Conservation (phyloP, 2,797 vertebrate species). For the Hemibagrus guttatus region DNA sequence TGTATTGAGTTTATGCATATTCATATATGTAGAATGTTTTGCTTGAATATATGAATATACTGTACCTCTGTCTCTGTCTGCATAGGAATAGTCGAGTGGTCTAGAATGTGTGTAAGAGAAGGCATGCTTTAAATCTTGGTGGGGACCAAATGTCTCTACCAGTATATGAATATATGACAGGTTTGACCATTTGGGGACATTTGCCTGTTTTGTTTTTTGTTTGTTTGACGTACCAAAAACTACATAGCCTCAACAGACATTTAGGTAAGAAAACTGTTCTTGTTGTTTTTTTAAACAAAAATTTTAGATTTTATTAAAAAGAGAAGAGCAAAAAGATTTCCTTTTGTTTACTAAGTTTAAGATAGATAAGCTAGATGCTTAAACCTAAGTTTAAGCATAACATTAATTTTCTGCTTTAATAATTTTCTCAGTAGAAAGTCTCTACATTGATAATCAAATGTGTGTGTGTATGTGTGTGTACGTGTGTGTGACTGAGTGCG, state of each 20-base stretch:
- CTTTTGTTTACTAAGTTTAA: not conserved
- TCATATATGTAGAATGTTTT: not conserved
- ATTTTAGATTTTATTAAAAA: not conserved
- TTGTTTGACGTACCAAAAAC: not conserved
- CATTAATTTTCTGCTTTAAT: not conserved
- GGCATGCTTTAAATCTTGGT: not conserved
- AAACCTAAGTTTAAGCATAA: not conserved
- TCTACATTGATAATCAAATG: constrained; percentile 3
- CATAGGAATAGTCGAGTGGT: not conserved
- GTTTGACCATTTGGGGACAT: not conserved
- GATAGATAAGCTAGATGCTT: not conserved
- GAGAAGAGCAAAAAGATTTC: not conserved
- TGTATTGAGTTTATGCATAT: not conserved
- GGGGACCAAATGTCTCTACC: not conserved
- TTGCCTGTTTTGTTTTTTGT: not conserved
- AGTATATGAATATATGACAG: not conserved
- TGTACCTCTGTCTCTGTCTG: not conserved
- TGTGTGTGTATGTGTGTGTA: constrained; percentile 39
- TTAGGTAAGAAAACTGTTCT: too few species aligned
- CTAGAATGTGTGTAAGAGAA: not conserved
- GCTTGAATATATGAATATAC: not conserved
- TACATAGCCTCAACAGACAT: not conserved
- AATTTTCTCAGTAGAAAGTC: not conserved
- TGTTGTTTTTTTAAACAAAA: too few species aligned
- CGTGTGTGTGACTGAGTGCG: constrained; percentile 39